A percentile compares a stretch with the other conserved stretches of the same genome.
These are phyloP conservation scores for Philaethria dido DNA, from an alignment of 2,888 invertebrate species.

Conservation along the genomic window DNA sequence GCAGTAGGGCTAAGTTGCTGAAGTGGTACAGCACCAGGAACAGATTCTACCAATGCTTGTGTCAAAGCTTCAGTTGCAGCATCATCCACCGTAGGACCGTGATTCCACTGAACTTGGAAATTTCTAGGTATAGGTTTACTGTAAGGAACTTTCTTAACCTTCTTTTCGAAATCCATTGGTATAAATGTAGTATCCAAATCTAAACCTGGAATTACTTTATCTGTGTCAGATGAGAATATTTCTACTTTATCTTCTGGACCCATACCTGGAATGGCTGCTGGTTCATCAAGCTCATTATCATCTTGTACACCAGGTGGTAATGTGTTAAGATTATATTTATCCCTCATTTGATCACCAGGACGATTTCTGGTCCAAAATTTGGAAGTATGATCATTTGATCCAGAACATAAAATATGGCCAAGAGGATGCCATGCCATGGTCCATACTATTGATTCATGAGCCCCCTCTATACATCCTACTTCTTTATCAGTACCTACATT, in stretches of 20 bases:
- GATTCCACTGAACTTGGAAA: conserved; percentile 99
- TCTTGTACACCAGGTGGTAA: conserved; percentile 90
- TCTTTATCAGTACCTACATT: conserved; percentile 99
- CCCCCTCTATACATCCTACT: conserved; percentile 98
- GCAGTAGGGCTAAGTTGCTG: conserved; percentile 91
- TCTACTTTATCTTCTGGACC: conserved; percentile 98
- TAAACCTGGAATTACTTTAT: conserved; percentile 92
- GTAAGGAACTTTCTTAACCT: conserved; percentile 94
- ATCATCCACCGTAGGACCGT: conserved; percentile 85
- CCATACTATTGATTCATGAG: conserved; percentile 99
- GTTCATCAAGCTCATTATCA: conserved; percentile 86
- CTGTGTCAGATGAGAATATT: conserved; percentile 84
- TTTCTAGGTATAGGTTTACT: conserved; percentile 98
- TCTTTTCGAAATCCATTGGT: conserved; percentile 88
- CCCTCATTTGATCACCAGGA: conserved; percentile 99
- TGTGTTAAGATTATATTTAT: conserved; percentile 98
- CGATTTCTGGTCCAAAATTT: conserved; percentile 99
- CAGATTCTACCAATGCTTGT: conserved; percentile 89
- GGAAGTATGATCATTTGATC: conserved; percentile 99
- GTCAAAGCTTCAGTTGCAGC: conserved; percentile 85
- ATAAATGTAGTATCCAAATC: conserved; percentile 88
- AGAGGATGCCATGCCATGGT: conserved; percentile 99
- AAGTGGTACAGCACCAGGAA: conserved; percentile 90
- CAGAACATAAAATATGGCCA: conserved; percentile 99
- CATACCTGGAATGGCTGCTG: conserved; percentile 96